Conservation (phyloP, 1,140 invertebrate genomes). For the Cataglyphis hispanica region DNA sequence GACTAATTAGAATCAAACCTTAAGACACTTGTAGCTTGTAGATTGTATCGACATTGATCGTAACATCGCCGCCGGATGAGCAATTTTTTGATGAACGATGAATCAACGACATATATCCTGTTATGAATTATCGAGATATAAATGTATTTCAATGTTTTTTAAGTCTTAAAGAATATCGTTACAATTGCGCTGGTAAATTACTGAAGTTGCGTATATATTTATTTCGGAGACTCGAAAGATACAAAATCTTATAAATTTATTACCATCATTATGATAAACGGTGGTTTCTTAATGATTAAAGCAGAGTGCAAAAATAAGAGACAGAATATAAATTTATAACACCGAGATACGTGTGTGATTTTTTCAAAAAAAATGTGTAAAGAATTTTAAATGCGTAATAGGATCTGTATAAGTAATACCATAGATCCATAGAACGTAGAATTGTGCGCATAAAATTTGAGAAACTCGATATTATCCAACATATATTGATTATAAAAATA, state of each 20-base stretch:
- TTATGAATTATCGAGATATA: no score
- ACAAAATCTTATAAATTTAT: background rate
- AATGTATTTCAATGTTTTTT: background rate
- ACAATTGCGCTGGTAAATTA: background rate
- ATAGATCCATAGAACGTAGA: no score
- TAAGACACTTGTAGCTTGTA: background rate
- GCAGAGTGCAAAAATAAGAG: background rate
- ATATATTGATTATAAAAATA: background rate
- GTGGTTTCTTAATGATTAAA: background rate
- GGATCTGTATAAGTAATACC: background rate
- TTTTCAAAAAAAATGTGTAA: background rate
- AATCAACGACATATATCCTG: background rate
- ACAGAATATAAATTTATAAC: slow-evolving; percentile 18
- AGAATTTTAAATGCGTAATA: no score
- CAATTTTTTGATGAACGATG: background rate
- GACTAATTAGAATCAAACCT: slow-evolving; percentile 47
- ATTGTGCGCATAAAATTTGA: background rate
- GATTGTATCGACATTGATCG: background rate
- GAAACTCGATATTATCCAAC: background rate
- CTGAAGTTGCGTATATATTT: background rate
- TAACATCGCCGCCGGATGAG: no score
- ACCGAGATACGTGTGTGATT: background rate
- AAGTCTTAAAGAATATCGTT: background rate
- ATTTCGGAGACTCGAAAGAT: background rate
- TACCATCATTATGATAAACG: background rate